phyloP scores from a whole-genome alignment of 2,888 invertebrate species.

The Byasa hedistus region DNA sequence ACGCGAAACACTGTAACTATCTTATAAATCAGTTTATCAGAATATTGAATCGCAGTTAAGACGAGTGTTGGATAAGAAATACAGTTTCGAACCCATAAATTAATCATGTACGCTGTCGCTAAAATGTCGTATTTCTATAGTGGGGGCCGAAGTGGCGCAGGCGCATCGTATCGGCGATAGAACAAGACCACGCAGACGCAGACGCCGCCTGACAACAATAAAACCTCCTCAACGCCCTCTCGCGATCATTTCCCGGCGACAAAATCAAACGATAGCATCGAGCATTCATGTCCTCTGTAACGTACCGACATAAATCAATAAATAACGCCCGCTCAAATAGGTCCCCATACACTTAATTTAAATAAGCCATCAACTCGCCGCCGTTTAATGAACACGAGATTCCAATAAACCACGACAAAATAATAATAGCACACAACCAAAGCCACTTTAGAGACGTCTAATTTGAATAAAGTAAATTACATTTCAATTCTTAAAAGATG shows the following conservation, averaged over 20 bases:
- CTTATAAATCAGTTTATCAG: slow-evolving; percentile 73
- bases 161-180: slow-evolving; percentile 63
- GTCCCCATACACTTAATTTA: slow-evolving; percentile 62
- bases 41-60: slow-evolving; percentile 69
- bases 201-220: slow-evolving; percentile 63
- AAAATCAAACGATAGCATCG: slow-evolving; percentile 73
- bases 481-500: slow-evolving; percentile 63
- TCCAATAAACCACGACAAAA: slow-evolving; percentile 73
- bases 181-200: slow-evolving; percentile 57
- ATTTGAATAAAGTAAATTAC: slow-evolving; percentile 77
- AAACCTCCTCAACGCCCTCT: slow-evolving; percentile 50
- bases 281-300: slow-evolving; percentile 57
- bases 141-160: slow-evolving; percentile 55
- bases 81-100: slow-evolving; percentile 73
- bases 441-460: slow-evolving; percentile 68
- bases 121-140: slow-evolving; percentile 72
- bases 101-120: slow-evolving; percentile 79
- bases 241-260: slow-evolving; percentile 74
- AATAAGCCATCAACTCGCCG: slow-evolving; percentile 65
- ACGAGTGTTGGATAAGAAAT: slow-evolving; percentile 58
- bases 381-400: slow-evolving; percentile 70
- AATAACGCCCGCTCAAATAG: slow-evolving; percentile 48
- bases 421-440: slow-evolving; percentile 76
- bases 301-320: slow-evolving; percentile 67
- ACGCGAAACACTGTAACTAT: slow-evolving; percentile 40